Percentiles rank a stretch among this genome's conserved stretches.
These are phyloP conservation scores for Smithornis capensis DNA, from an alignment of 2,113 vertebrate genomes.

Conservation along the genomic window DNA sequence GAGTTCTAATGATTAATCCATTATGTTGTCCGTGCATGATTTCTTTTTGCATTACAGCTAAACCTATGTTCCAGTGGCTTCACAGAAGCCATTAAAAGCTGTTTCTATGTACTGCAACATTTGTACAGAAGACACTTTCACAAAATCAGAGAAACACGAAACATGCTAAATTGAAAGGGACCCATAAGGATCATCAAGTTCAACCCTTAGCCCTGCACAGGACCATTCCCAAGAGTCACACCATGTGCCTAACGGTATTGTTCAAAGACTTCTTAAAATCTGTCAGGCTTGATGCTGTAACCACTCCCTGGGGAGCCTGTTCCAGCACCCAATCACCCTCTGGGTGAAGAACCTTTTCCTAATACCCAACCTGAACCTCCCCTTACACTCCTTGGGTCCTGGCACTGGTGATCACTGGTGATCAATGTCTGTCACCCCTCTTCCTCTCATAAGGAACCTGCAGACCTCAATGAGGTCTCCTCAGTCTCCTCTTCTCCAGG, in stretches of 20 bases:
- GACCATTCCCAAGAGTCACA: background rate
- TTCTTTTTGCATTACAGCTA: slow-evolving; percentile 58
- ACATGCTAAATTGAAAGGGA: background rate
- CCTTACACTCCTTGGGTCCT: background rate
- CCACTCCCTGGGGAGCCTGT: background rate
- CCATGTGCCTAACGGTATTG: background rate
- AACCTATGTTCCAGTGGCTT: slow-evolving; percentile 17
- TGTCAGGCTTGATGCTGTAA: background rate
- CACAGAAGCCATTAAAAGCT: slow-evolving; percentile 51
- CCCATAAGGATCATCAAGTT: background rate
- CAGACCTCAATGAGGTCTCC: background rate
- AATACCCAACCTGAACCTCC: background rate
- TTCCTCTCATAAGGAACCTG: background rate
- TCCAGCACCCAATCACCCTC: background rate
- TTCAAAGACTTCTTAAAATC: background rate
- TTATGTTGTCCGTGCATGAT: slow-evolving; percentile 43
- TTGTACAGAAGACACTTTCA: slow-evolving; percentile 48
- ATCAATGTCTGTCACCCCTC: background rate
- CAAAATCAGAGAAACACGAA: background rate
- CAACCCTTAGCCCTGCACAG: background rate
- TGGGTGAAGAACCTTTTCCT: background rate
- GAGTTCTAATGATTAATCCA: slow-evolving; percentile 51
- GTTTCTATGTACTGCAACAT: slow-evolving; percentile 51
- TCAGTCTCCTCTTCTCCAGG: background rate
- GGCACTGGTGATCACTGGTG: background rate